A percentile compares a stretch with the other conserved stretches of the same genome.
These are phyloP conservation scores for Zophobas atratus DNA, from an alignment of 1,140 invertebrate genomes.

Conservation along the genomic window DNA sequence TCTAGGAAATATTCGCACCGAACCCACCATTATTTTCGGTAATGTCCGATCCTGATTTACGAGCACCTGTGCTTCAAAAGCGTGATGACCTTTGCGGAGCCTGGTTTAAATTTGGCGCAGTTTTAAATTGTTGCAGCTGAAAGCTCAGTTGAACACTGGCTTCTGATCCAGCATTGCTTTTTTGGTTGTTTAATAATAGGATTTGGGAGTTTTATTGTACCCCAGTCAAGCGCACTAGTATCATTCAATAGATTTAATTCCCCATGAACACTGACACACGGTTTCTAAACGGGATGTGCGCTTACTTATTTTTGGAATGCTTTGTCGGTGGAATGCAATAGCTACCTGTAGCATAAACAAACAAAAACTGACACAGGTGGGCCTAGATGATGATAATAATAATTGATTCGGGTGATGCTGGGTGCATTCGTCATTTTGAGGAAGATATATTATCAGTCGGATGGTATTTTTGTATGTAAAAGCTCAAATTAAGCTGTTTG, in stretches of 20 bases:
- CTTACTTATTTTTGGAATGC: not conserved
- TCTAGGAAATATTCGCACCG: constrained; percentile 12
- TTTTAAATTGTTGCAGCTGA: too few relatives aligned
- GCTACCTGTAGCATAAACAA: not conserved
- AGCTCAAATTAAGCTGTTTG: too few relatives aligned
- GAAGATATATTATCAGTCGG: too few relatives aligned
- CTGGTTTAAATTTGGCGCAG: not conserved
- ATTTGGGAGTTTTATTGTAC: constrained; percentile 11
- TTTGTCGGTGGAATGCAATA: constrained; percentile 4
- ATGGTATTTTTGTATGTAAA: too few relatives aligned
- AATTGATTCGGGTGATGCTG: too few relatives aligned
- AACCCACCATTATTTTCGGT: constrained; percentile 26
- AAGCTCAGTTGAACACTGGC: too few relatives aligned
- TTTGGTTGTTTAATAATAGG: constrained; percentile 10
- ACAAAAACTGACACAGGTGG: not conserved
- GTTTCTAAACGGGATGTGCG: constrained; percentile 20
- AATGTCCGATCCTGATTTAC: constrained; percentile 11
- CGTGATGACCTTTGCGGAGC: not conserved
- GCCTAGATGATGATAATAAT: too few relatives aligned
- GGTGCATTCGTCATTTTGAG: too few relatives aligned
- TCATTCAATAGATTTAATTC: constrained; percentile 16
- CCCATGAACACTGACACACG: constrained; percentile 36
- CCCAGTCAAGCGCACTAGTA: not conserved
- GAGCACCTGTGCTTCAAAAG: not conserved
- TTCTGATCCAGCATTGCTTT: not conserved